Percentiles rank a stretch among this genome's conserved stretches.
These are phyloP conservation scores for Noctuana brunneofusca DNA, from an alignment of 2,888 invertebrate species.

Conservation along the genomic window DNA sequence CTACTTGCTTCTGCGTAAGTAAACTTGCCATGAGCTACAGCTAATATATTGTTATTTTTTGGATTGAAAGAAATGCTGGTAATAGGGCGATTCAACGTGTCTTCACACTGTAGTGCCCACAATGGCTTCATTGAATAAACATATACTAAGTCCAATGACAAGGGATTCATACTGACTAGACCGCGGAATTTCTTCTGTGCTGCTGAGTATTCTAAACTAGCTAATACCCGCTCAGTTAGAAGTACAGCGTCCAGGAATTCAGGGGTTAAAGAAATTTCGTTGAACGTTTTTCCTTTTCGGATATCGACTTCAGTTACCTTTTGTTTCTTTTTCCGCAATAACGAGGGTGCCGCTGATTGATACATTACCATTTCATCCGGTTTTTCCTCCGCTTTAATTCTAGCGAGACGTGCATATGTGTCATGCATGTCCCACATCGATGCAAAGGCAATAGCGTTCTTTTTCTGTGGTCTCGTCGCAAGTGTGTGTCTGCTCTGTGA, in stretches of 20 bases:
- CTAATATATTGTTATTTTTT: conserved; percentile 87
- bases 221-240: conserved; percentile 87
- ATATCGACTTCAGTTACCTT: conserved; percentile 35
- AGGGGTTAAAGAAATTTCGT: conserved; percentile 55
- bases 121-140: conserved; percentile 85
- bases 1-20: conserved; percentile 79
- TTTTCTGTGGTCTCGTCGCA: conserved; percentile 77
- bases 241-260: conserved; percentile 85
- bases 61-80: conserved; percentile 86
- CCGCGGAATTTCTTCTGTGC: conserved; percentile 88
- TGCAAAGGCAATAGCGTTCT: conserved; percentile 85
- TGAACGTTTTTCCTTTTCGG: conserved; percentile 52
- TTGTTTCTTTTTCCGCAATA: conserved; percentile 60
- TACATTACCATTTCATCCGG: conserved; percentile 77
- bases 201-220: conserved; percentile 85
- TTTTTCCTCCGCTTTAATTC: conserved; percentile 51
- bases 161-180: conserved; percentile 83
- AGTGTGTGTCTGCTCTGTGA: conserved; percentile 86
- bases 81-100: conserved; percentile 81
- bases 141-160: conserved; percentile 85
- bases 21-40: conserved; percentile 89
- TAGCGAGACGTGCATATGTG: conserved; percentile 81
- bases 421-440: conserved; percentile 92
- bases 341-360: conserved; percentile 60
- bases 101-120: conserved; percentile 85